A percentile compares a stretch with the other conserved stretches of the same genome.
These are phyloP conservation scores for Meliscaeva auricollis DNA, from an alignment of 2,888 invertebrate genomes.

Conservation along the genomic window DNA sequence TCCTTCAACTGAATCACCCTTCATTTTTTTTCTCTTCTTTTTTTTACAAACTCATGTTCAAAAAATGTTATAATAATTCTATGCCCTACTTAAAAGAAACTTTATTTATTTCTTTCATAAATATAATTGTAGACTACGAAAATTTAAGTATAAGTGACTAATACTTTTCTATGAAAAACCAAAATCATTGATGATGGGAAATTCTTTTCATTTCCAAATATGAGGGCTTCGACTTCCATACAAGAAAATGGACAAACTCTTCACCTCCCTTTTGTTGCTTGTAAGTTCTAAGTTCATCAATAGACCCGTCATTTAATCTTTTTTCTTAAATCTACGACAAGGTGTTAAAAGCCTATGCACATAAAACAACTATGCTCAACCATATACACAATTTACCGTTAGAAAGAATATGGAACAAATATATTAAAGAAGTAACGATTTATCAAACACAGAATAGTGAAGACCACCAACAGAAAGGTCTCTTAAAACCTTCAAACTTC, in stretches of 20 bases:
- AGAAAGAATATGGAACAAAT: slow-evolving; percentile 35
- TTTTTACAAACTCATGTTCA: background rate
- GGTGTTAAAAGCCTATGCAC: slow-evolving; percentile 68
- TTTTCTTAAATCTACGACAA: background rate
- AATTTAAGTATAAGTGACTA: slow-evolving; percentile 18
- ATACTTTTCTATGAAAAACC: background rate
- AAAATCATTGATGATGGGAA: slow-evolving; percentile 26
- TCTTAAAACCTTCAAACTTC: slow-evolving; percentile 21
- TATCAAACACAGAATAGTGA: background rate
- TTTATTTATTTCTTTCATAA: slow-evolving; percentile 15
- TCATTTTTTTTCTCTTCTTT: background rate
- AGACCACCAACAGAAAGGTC: slow-evolving; percentile 12
- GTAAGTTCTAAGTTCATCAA: slow-evolving; percentile 12
- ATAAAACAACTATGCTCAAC: slow-evolving; percentile 35
- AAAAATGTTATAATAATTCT: background rate
- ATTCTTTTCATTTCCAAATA: slow-evolving; percentile 19
- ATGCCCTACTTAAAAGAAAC: background rate
- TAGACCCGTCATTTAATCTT: slow-evolving; percentile 22
- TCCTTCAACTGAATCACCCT: slow-evolving; percentile 24
- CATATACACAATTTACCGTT: slow-evolving; percentile 41
- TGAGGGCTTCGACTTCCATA: background rate
- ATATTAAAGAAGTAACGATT: slow-evolving; percentile 42
- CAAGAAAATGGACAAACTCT: slow-evolving; percentile 18
- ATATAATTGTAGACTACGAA: slow-evolving; percentile 24
- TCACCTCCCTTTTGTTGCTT: slow-evolving; percentile 3